Conservation (phyloP, 2,113 vertebrate genomes). For the Ia io region DNA sequence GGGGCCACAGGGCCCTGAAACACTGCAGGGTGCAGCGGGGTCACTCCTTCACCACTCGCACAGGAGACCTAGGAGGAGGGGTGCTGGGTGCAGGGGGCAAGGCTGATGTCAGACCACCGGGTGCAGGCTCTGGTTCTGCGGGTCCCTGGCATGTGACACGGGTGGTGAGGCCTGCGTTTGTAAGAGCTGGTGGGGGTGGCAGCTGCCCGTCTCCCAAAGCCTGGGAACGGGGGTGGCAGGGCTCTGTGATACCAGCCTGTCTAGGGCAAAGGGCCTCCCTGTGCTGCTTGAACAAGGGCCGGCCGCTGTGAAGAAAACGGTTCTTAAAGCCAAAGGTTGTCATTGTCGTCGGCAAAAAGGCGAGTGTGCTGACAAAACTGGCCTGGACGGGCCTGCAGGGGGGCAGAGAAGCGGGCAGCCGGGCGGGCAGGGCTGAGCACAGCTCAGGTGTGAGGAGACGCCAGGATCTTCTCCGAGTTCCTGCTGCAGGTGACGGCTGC, state of each 20-base stretch:
- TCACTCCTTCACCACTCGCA: background rate
- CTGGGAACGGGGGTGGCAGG: background rate
- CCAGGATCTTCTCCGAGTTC: background rate
- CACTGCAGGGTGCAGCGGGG: background rate
- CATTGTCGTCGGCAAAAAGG: background rate
- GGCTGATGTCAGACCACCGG: background rate
- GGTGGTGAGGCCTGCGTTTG: fast-evolving
- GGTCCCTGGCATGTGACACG: fast-evolving
- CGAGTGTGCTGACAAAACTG: too few relatives aligned
- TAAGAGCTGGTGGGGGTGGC: background rate
- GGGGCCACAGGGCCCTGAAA: too few relatives aligned
- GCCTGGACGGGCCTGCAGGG: background rate
- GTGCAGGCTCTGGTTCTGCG: too few relatives aligned
- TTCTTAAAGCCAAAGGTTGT: background rate
- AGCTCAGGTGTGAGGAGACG: background rate
- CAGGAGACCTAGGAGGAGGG: background rate
- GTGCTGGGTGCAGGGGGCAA: fast-evolving
- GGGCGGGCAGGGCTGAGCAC: background rate
- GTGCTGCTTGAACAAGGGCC: fast-evolving
- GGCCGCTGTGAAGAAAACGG: background rate
- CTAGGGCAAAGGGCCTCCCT: background rate
- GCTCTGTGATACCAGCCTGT: fast-evolving
- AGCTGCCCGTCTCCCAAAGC: too few relatives aligned
- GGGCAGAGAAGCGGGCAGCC: background rate
- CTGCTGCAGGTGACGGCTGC: background rate